Conservation (phyloP, 2,797 vertebrate species). For the Enteromius argenteus region DNA sequence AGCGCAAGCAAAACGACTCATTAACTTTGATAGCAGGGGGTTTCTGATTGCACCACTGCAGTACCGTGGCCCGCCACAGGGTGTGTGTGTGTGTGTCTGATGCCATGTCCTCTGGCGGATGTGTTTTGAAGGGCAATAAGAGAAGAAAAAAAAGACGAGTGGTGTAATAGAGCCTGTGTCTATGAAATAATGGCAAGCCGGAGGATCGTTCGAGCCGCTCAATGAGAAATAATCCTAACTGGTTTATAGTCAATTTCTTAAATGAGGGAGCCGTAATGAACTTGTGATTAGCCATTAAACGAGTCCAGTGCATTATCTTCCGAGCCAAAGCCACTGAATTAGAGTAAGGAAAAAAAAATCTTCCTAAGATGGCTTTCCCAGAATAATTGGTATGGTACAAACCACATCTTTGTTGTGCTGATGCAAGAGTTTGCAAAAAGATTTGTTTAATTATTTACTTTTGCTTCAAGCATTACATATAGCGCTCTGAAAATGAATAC, state of each 20-base stretch:
- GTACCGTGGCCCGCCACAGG: neutral
- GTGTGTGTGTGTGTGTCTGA: neutral
- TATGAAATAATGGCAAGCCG: slow-evolving; percentile 21
- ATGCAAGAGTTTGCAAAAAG: slow-evolving; percentile 46
- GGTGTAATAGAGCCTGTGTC: neutral
- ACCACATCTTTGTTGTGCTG: slow-evolving; percentile 39
- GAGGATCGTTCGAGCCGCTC: neutral
- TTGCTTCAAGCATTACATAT: slow-evolving; percentile 28
- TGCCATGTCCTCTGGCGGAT: slow-evolving; percentile 15
- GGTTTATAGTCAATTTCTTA: slow-evolving; percentile 35
- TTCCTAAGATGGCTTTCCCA: neutral
- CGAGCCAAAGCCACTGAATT: neutral
- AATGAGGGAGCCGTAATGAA: slow-evolving; percentile 15
- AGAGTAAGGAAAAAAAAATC: neutral
- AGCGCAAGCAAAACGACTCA: slow-evolving; percentile 48
- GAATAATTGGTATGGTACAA: slow-evolving; percentile 21
- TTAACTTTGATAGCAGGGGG: slow-evolving; percentile 47
- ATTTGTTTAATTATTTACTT: slow-evolving; percentile 44
- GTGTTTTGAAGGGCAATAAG: slow-evolving; percentile 15
- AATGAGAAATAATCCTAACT: neutral
- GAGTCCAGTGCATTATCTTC: slow-evolving; percentile 1
- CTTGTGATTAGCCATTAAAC: slow-evolving; percentile 22
- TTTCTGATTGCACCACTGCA: slow-evolving; percentile 15
- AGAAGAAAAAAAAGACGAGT: neutral
- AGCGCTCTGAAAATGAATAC: slow-evolving; percentile 8